A percentile compares a stretch with the other conserved stretches of the same genome.
phyloP scores from a whole-genome alignment of 1,140 invertebrate genomes.

The Neotoxoptera formosana region DNA sequence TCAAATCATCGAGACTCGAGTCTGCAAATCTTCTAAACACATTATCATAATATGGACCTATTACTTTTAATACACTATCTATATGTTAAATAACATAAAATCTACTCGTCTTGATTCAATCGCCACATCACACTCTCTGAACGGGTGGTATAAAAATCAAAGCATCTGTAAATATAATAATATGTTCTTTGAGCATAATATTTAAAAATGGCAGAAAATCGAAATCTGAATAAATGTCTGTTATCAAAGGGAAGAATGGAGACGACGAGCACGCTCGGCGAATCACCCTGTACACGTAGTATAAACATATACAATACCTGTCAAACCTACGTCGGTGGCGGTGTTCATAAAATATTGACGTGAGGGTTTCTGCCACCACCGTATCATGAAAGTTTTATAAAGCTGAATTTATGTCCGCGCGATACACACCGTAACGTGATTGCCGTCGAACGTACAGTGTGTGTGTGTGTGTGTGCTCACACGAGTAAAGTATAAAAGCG shows the following conservation, averaged over 20 bases:
- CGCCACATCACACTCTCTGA: background rate
- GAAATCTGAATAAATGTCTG: background rate
- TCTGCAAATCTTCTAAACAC: background rate
- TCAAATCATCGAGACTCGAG: background rate
- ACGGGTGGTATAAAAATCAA: background rate
- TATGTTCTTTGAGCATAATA: background rate
- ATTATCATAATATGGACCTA: background rate
- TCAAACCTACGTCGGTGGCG: background rate
- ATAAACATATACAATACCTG: background rate
- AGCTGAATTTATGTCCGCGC: slow-evolving; percentile 40
- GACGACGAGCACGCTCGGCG: too few relatives aligned
- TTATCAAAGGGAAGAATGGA: background rate
- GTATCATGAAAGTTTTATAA: slow-evolving; percentile 55
- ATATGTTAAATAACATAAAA: background rate
- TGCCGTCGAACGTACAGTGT: slow-evolving; percentile 14
- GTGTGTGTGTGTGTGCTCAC: background rate
- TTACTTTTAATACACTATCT: background rate
- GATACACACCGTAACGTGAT: slow-evolving; percentile 47
- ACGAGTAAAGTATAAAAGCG: background rate
- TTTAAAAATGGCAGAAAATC: background rate
- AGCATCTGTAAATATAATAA: background rate
- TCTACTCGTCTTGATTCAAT: background rate
- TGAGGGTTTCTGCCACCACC: background rate
- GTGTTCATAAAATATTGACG: slow-evolving; percentile 47
- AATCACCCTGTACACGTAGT: background rate